Conservation (phyloP, 2,888 invertebrate genomes). For the Sesia apiformis region DNA sequence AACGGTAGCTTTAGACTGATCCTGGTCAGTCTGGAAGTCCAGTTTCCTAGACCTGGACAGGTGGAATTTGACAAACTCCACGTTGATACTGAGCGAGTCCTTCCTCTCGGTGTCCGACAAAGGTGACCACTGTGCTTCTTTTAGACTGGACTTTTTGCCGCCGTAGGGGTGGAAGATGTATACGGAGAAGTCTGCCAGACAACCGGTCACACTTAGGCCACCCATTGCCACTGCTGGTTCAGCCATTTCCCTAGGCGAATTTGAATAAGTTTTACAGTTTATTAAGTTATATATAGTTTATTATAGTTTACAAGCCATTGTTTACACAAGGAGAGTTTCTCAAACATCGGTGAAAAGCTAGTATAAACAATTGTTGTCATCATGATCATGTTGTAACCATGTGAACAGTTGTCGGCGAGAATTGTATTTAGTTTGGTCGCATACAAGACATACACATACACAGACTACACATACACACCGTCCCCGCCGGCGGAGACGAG, state of each 20-base stretch:
- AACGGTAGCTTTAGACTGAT: slow-evolving; percentile 89
- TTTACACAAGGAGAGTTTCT: no score
- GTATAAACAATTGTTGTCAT: no score
- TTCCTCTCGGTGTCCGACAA: slow-evolving; percentile 92
- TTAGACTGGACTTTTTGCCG: slow-evolving; percentile 86
- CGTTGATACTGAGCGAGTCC: slow-evolving; percentile 96
- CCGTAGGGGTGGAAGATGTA: slow-evolving; percentile 99
- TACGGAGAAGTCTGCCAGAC: slow-evolving; percentile 96
- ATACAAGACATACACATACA: no score
- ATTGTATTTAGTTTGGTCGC: no score
- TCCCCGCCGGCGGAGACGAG: no score
- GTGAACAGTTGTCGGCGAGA: no score
- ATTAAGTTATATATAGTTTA: no score
- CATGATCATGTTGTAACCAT: no score
- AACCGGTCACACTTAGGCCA: slow-evolving; percentile 95
- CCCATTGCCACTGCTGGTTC: slow-evolving; percentile 82
- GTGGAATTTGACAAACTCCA: slow-evolving; percentile 97
- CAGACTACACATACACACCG: no score
- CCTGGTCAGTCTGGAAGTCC: slow-evolving; percentile 81
- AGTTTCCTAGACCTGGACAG: slow-evolving; percentile 92
- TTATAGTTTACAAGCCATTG: no score
- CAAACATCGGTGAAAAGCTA: no score
- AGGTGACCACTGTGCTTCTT: slow-evolving; percentile 90
- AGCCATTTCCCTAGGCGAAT: slow-evolving; percentile 66
- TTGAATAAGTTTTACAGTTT: no score